Evolutionary conservation across 2,113 vertebrate genomes (phyloP).

Genomic region (Lophura nycthemera): DNA sequence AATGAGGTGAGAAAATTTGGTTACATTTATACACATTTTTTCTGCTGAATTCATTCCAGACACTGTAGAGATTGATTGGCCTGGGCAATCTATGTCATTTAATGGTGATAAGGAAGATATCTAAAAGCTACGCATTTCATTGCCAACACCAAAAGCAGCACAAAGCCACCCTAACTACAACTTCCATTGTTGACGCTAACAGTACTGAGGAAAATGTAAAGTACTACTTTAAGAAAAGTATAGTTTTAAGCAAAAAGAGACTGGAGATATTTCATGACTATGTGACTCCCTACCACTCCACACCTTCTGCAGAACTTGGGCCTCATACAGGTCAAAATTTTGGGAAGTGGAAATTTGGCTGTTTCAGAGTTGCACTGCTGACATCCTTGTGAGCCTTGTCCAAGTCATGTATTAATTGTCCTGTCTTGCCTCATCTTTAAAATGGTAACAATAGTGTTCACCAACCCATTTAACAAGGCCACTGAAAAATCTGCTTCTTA

Average conservation of each 20-base stretch:
- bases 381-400: neutral
- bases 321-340: neutral
- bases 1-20: neutral
- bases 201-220: neutral
- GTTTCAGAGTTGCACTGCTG: neutral
- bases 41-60: neutral
- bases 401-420: neutral
- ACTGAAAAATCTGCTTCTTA: conserved; percentile 21
- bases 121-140: neutral
- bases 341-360: neutral
- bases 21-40: neutral
- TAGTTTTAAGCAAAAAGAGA: neutral
- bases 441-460: neutral
- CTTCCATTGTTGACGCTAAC: neutral
- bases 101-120: neutral
- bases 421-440: conserved; percentile 1
- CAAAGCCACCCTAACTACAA: neutral
- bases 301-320: neutral
- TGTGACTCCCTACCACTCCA: neutral
- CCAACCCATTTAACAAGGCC: neutral
- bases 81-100: neutral
- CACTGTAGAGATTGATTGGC: neutral
- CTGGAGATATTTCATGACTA: neutral
- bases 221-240: neutral
- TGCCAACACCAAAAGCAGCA: conserved; percentile 2